Evolutionary conservation across 2,797 vertebrate genomes (phyloP).

Genomic region (Hemitrygon akajei): DNA sequence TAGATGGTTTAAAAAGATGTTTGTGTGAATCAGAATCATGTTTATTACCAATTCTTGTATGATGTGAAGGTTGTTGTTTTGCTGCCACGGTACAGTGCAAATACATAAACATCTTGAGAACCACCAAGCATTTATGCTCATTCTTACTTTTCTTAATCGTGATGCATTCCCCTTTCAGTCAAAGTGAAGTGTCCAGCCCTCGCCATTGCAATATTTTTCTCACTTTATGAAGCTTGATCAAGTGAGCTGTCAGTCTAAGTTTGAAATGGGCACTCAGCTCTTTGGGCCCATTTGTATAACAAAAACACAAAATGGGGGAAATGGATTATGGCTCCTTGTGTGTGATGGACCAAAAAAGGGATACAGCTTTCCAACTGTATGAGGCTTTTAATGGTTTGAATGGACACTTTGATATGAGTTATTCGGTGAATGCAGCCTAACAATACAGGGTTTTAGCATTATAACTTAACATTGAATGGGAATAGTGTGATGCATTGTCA

Average conservation of each 20-base stretch:
- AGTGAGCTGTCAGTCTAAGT: neutral
- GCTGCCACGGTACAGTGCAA: too few relatives aligned
- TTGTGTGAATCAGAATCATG: too few relatives aligned
- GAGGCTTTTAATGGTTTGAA: neutral
- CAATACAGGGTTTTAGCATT: neutral
- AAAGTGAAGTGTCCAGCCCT: neutral
- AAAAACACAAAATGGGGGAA: neutral
- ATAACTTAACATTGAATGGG: neutral
- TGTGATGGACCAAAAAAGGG: neutral
- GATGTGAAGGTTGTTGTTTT: too few relatives aligned
- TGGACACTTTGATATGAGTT: neutral
- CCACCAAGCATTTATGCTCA: neutral
- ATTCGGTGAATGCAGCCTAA: neutral
- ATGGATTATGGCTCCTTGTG: neutral
- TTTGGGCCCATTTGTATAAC: neutral
- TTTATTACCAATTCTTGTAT: too few relatives aligned
- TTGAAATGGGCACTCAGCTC: neutral
- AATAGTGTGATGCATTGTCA: neutral
- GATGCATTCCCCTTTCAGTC: neutral
- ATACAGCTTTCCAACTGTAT: neutral
- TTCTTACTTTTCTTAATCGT: neutral
- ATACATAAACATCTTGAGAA: neutral
- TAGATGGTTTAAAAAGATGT: neutral
- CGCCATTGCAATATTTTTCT: neutral
- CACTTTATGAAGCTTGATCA: neutral